Evolutionary conservation across 64 coral and sea anemone genomes (phyloP), one percentile per base, ranked within the genome.

Genomic region (Stichodactyla helianthus): DNA sequence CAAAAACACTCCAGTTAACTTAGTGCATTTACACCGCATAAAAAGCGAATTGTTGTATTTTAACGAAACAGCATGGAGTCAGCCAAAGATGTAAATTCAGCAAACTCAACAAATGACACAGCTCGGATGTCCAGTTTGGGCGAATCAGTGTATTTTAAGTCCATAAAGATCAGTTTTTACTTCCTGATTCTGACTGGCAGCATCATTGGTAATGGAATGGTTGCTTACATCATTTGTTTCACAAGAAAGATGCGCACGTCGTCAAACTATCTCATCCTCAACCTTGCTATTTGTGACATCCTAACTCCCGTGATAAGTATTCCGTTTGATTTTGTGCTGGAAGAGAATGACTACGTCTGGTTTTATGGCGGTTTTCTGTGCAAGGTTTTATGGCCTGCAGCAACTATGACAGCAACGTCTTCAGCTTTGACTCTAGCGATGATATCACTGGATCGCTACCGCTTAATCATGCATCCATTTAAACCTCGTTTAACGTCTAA

Each of bases 401-500:
- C 89, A 7, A 91, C 89, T 7, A 35, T 91, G 9, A 83, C 89
- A 6, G 58, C 82, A 10, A 91, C 83, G 6, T 71, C 89, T 26
- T 84, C 89, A 79, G 80, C 89, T 5, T 65, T 91, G 22, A 91
- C 89, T 0, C 64, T 91, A 12, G 89, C 89, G 19, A 4, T 86
- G 22, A 91, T 91, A 17, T 85, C 89, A 0, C 9, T 91, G 7
- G 89, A 91, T 63, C 53, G 89, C 23, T 91, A 91, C 44, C 83
- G 89, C n/a, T 65, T 91, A 4, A 91, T 91, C 17, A 91, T 91
- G 89, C 89, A 91, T 58, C 89, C 89, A 16, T 91, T 91, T 44
- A 91, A 67, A 20, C 84, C 83, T 15, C 60, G 84, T 14, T 65
- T 91, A 5, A 91, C 56, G 9, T 79, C 84, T 0, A 79, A 56